phyloP scores from a whole-genome alignment of 2,888 invertebrate genomes.

The Drosophila cracens region DNA sequence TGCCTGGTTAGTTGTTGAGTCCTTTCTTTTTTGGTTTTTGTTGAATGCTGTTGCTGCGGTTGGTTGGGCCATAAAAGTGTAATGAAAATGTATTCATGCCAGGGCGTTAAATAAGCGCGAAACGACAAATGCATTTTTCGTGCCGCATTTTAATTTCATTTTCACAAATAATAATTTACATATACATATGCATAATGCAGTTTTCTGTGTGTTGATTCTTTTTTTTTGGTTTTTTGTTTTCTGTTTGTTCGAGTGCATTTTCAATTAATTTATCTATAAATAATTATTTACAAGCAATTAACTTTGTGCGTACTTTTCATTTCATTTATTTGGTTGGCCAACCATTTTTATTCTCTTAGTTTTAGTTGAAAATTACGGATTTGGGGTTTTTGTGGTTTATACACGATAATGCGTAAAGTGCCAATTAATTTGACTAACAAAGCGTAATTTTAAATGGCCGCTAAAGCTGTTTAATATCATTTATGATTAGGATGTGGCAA shows the following conservation, averaged over 20 bases:
- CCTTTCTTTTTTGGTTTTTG: neutral
- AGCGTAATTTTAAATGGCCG: slow-evolving; percentile 20
- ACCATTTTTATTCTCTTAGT: slow-evolving; percentile 10
- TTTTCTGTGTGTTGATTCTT: neutral
- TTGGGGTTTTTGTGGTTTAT: slow-evolving; percentile 29
- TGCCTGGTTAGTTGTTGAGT: slow-evolving; percentile 14
- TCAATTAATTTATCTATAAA: slow-evolving; percentile 65
- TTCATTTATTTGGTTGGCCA: slow-evolving; percentile 52
- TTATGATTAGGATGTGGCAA: slow-evolving; percentile 11
- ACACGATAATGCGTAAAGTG: slow-evolving; percentile 24
- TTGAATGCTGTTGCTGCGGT: slow-evolving; percentile 55
- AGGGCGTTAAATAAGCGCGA: slow-evolving; percentile 43
- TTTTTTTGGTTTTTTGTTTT: slow-evolving; percentile 16
- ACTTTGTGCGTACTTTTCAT: slow-evolving; percentile 54
- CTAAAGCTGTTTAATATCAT: slow-evolving; percentile 4
- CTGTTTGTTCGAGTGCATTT: slow-evolving; percentile 58
- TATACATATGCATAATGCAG: slow-evolving; percentile 1
- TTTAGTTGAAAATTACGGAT: slow-evolving; percentile 23
- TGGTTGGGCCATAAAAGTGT: slow-evolving; percentile 37
- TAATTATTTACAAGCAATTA: slow-evolving; percentile 79
- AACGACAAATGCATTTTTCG: slow-evolving; percentile 42
- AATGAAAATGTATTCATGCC: slow-evolving; percentile 46
- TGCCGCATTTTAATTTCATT: slow-evolving; percentile 60
- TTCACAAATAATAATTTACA: slow-evolving; percentile 67
- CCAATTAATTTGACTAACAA: slow-evolving; percentile 53